Conservation (phyloP, 2,888 invertebrate genomes). For the Embidobia sp. region DNA sequence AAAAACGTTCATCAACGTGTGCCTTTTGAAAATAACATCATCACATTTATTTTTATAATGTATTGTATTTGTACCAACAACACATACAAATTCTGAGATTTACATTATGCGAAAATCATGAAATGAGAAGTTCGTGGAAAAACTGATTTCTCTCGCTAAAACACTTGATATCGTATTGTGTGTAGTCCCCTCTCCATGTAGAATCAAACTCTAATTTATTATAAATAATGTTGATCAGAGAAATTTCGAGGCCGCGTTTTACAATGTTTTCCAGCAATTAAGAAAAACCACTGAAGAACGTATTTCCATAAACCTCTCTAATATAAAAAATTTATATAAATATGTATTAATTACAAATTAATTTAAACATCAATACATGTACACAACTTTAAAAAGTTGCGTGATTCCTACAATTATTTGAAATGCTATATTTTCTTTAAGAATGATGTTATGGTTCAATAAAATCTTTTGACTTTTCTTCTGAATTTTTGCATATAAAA, state of each 20-base stretch:
- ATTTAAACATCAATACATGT: neutral
- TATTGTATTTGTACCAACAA: conserved; percentile 26
- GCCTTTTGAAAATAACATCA: conserved; percentile 22
- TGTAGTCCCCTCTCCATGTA: conserved; percentile 29
- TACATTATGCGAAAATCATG: conserved; percentile 27
- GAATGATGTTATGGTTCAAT: too few relatives aligned
- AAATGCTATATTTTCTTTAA: neutral
- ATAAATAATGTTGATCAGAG: conserved; percentile 25
- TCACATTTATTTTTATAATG: conserved; percentile 5
- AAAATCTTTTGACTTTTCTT: neutral
- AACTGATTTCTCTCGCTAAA: conserved; percentile 51
- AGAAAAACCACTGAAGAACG: conserved; percentile 18
- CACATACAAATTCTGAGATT: conserved; percentile 17
- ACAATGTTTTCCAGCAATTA: conserved; percentile 19
- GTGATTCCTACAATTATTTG: neutral
- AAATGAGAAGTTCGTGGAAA: conserved; percentile 39
- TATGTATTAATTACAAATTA: too few relatives aligned
- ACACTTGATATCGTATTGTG: conserved; percentile 29
- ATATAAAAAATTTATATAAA: too few relatives aligned
- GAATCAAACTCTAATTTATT: conserved; percentile 31
- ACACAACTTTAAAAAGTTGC: neutral
- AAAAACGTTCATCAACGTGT: conserved; percentile 24
- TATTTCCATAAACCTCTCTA: conserved; percentile 14
- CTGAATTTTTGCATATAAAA: neutral
- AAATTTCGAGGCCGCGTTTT: conserved; percentile 36